phyloP scores from a whole-genome alignment of 1,140 invertebrate species.

The Leptinotarsa undecemlineata region DNA sequence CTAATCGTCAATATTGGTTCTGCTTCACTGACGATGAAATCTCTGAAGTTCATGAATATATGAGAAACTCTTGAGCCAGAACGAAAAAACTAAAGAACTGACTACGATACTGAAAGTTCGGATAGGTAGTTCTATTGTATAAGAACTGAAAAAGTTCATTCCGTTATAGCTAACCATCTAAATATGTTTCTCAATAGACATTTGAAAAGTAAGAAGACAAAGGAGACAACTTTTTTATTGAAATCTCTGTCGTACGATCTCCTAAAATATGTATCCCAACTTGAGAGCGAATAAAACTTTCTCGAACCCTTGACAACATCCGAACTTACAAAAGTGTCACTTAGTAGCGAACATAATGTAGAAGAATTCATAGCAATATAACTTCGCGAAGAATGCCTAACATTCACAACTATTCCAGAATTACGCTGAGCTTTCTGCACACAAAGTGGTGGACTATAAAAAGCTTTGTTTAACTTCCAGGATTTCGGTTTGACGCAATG shows the following conservation, averaged over 20 bases:
- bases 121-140: no score
- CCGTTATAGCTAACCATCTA: no score
- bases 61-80: no score
- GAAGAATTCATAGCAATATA: constrained; percentile 10
- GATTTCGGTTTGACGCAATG: constrained; percentile 24
- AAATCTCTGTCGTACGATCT: background rate
- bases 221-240: background rate
- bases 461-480: constrained; percentile 21
- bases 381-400: background rate
- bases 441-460: constrained; percentile 17
- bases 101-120: no score
- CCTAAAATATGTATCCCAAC: background rate
- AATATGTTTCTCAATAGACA: no score
- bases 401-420: background rate
- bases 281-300: constrained; percentile 8
- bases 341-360: constrained; percentile 17
- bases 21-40: no score
- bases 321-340: constrained; percentile 17
- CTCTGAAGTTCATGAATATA: no score
- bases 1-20: no score
- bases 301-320: background rate
- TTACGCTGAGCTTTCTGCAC: constrained; percentile 8
- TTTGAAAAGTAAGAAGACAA: no score
- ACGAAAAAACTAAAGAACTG: no score
- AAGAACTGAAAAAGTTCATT: no score